Base-by-base conservation (phyloP, 2,888 invertebrate genomes). In the Philhelius pedissequus region DNA sequence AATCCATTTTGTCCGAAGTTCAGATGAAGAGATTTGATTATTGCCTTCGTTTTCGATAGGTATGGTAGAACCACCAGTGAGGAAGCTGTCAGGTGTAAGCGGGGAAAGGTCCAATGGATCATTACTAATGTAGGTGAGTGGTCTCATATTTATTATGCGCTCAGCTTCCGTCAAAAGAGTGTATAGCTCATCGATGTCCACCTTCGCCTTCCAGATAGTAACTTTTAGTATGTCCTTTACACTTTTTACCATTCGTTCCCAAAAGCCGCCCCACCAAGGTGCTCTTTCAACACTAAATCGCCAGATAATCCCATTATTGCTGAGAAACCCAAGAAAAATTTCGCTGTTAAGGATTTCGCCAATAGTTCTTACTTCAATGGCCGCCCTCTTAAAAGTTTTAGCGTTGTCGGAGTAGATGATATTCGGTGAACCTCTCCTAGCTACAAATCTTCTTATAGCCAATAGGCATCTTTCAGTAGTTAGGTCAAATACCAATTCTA, bases 241-340 rank as follows among this genome's bases (percentile, higher is more conserved):
- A 11, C 32, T 32, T 32, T 32, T 32, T 1, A 32, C 32, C 32
- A 32, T 9, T 9, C 32, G 32, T 2, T 32, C 32, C 38, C 58
- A 58, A n/a, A 58, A 58, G 4, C 38, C 58, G 13, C 58, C 58
- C 58, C 58, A 58, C 58, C 58, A 58, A 8, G 58, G 58, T 1
- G 58, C 58, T n/a, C 38, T 9, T 11, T 32, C 32, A 1, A 32
- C 11, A 9, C 32, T 32, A 32, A 32, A 11, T 9, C 1, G 5
- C 32, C 54, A 54, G 7, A 4, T 30, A 0, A 54, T 54, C 3
- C 54, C 54, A 0, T 1, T 15, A 18, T 54, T 54, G 30, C 54
- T 54, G 2, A 54, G 13, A 18, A 54, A 54, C 4, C 54, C 54
- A 18, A 18, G 15, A 18, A 54, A 54, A 9, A 54, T 9, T 15